Base-by-base conservation (phyloP, 2,888 invertebrate species). In the Arge pagana region DNA sequence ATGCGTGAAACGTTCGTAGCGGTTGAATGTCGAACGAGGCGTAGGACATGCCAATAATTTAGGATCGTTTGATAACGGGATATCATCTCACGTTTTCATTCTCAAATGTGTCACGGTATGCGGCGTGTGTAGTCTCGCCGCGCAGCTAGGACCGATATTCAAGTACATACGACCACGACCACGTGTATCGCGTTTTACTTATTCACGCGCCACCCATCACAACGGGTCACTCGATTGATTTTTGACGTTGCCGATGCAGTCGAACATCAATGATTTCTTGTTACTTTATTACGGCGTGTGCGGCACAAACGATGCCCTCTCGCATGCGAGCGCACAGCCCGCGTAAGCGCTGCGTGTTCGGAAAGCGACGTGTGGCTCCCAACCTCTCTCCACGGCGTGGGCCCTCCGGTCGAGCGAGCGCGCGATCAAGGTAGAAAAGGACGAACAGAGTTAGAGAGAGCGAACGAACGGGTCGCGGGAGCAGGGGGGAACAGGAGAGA, bases 241-340 rank as follows among this genome's bases (percentile, higher is more conserved):
- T 35, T 37, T n/a, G 35, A 26, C 48, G 2, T 18, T 13, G 13
- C 18, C 15, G 23, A 48, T 42, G 48, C 26, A 42, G 30, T 21
- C 40, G 4, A 31, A 50, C 50, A 42, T 31, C 50, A 50, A 50
- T 50, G 41, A 50, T 50, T 50, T 26, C 43, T 11, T 42, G 43
- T 43, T 41, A 41, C 50, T 51, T 26, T 43, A 41, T 43, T 43
- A 35, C 26, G 36, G 42, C 50, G 35, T 35, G 42, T 51, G 36
- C 36, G 42, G 42, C 21, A 23, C 15, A 26, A 15, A 19, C 48
- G 26, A 28, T 48, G 26, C 37, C 37, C 23, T 16, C 10, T 16
- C 37, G 26, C 39, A 48, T 48, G 39, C 28, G 37, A 36, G 45
- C 45, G 33, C 35, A 45, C 31, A 45, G 45, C 33, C 45, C 35